phyloP scores from a whole-genome alignment of 2,888 invertebrate species.

The Aphrophora alni region DNA sequence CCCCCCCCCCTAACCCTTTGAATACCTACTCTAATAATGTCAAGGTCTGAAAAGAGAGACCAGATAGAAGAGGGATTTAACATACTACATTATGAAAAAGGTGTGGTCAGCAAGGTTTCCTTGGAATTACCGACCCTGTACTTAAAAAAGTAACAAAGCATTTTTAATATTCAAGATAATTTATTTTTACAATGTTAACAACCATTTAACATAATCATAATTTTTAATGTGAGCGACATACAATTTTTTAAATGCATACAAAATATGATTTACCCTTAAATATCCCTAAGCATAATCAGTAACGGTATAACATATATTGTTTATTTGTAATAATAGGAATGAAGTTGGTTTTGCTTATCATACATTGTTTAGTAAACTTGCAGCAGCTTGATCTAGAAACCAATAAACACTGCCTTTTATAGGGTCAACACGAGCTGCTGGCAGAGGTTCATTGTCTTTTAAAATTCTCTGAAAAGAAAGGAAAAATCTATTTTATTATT shows the following conservation, averaged over 20 bases:
- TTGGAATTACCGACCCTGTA: no score
- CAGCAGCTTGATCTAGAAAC: conserved; percentile 55
- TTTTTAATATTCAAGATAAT: background rate
- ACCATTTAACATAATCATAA: background rate
- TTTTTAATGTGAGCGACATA: background rate
- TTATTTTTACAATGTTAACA: background rate
- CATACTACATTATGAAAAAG: no score
- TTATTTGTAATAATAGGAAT: background rate
- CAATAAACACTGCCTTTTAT: conserved; percentile 70
- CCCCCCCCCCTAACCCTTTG: no score
- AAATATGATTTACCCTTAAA: background rate
- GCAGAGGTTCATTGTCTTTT: conserved; percentile 75
- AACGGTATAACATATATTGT: background rate
- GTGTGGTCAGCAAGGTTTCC: no score
- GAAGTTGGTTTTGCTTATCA: background rate
- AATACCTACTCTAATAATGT: no score
- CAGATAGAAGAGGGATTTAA: no score
- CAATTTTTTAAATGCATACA: background rate
- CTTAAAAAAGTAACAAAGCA: no score
- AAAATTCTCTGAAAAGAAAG: conserved; percentile 73
- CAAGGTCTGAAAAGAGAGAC: no score
- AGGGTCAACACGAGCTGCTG: conserved; percentile 78
- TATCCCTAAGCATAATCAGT: background rate
- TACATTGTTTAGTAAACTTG: conserved; percentile 34
- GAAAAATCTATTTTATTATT: no score